Percentiles rank a stretch among this genome's conserved stretches.
phyloP scores from a whole-genome alignment of 2,797 vertebrate genomes.

The Crypturellus tataupa region DNA sequence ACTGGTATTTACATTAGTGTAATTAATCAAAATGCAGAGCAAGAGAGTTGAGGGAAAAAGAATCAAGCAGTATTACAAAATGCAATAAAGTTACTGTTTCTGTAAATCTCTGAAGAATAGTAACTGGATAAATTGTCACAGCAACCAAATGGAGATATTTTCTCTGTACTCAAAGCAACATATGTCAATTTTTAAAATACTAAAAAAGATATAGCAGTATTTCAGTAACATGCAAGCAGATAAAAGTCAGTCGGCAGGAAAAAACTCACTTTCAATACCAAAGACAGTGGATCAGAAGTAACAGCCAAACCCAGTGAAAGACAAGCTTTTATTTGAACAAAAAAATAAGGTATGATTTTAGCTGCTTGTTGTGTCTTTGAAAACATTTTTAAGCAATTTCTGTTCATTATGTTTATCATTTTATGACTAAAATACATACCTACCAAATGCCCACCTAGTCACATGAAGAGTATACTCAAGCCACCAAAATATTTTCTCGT shows the following conservation, averaged over 20 bases:
- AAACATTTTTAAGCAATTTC: background rate
- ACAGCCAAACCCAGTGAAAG: background rate
- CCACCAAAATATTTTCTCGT: conserved; percentile 32
- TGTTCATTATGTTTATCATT: background rate
- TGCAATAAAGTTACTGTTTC: background rate
- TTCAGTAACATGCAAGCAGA: background rate
- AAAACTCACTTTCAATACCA: background rate
- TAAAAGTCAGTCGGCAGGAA: background rate
- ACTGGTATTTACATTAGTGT: conserved; percentile 7
- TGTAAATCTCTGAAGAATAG: background rate
- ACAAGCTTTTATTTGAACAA: background rate
- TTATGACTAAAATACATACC: background rate
- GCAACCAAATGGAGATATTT: background rate
- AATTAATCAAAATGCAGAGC: background rate
- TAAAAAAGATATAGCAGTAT: background rate
- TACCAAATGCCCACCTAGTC: background rate
- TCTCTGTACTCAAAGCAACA: background rate
- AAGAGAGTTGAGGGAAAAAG: background rate
- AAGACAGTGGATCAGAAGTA: background rate
- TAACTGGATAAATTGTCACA: background rate
- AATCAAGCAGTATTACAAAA: background rate
- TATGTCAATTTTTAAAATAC: background rate
- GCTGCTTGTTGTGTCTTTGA: background rate
- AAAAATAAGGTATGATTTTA: background rate
- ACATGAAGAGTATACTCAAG: background rate